Percentiles rank a stretch among this genome's conserved stretches.
Conservation (phyloP, 53 echinoderm and acorn worm genomes). For the Luidia sarsii region DNA sequence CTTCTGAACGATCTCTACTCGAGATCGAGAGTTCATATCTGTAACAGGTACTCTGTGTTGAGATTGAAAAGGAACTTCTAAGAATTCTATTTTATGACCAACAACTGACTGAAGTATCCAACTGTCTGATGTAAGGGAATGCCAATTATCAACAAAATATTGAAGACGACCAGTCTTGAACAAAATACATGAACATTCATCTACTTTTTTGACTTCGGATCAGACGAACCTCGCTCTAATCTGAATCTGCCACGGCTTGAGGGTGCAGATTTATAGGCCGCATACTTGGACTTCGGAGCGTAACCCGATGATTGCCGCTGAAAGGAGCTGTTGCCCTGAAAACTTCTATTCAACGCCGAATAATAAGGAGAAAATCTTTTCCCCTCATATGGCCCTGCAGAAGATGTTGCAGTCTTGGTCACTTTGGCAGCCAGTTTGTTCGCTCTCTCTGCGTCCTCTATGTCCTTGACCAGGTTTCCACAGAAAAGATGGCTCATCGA, state of each 20-base stretch:
- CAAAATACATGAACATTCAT: neutral
- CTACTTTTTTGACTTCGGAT: too few relatives aligned
- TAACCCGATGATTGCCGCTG: neutral
- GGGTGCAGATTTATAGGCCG: neutral
- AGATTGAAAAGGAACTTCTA: neutral
- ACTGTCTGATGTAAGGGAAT: neutral
- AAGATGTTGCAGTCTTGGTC: neutral
- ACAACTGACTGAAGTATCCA: neutral
- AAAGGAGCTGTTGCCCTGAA: slow-evolving; percentile 2
- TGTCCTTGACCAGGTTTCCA: slow-evolving; percentile 3
- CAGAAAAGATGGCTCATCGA: neutral
- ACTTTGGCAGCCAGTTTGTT: slow-evolving; percentile 1
- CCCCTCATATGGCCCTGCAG: too few relatives aligned
- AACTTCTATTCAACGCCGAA: neutral
- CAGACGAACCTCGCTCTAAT: too few relatives aligned
- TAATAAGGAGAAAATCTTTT: too few relatives aligned
- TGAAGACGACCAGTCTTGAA: neutral
- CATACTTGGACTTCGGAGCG: neutral
- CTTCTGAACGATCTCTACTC: neutral
- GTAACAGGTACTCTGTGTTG: neutral
- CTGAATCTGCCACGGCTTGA: neutral
- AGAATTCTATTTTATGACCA: neutral
- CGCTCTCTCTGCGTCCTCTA: neutral
- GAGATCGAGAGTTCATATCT: neutral
- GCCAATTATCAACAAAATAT: neutral